phyloP scores from a whole-genome alignment of 2,797 vertebrate genomes.

The Kryptolebias ocellatus region DNA sequence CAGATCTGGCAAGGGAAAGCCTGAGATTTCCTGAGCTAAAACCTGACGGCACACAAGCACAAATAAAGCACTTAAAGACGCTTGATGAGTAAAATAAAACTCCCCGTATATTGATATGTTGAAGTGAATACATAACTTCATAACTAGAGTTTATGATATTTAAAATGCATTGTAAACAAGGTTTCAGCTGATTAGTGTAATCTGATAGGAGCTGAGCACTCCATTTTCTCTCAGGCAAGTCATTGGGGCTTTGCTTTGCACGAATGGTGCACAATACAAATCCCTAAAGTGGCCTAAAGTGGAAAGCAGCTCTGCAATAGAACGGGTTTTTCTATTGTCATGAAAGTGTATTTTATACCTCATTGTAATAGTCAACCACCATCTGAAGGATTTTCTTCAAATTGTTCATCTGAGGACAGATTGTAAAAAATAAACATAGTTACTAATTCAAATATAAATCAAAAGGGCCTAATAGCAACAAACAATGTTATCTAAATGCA shows the following conservation, averaged over 20 bases:
- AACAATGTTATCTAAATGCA: neutral
- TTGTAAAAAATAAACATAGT: conserved; percentile 3
- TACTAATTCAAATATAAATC: neutral
- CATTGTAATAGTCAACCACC: conserved; percentile 94
- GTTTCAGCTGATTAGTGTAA: neutral
- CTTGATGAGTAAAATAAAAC: neutral
- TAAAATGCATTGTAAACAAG: neutral
- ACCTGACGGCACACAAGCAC: conserved; percentile 79
- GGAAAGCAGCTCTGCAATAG: neutral
- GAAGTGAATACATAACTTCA: neutral
- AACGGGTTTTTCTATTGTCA: neutral
- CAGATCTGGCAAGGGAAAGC: conserved; percentile 90
- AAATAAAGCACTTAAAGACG: neutral
- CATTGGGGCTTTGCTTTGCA: neutral
- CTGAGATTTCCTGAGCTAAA: conserved; percentile 89
- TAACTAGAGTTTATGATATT: neutral
- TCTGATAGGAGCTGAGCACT: neutral
- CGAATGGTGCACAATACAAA: neutral
- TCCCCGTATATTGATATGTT: neutral
- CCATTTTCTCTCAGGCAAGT: neutral
- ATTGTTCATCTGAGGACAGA: conserved; percentile 90
- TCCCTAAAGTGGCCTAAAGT: neutral
- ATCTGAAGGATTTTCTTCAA: conserved; percentile 98
- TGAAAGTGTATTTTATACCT: conserved; percentile 81
- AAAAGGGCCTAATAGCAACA: neutral